These are phyloP conservation scores for Oreochromis niloticus DNA, from an alignment of 2,113 vertebrate species.

Conservation along the genomic window DNA sequence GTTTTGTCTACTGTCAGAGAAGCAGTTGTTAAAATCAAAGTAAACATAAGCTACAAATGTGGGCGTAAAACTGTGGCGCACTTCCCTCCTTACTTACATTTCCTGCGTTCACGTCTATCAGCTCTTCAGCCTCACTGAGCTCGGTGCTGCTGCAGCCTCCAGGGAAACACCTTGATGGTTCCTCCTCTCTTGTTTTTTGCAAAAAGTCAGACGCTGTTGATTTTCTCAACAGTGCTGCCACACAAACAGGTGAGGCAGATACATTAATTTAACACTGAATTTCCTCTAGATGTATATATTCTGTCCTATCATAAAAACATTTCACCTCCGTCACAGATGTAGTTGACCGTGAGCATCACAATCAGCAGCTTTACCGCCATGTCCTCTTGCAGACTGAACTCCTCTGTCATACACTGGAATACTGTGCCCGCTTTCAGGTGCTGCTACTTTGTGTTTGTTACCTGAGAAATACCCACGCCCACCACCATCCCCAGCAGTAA, in stretches of 20 bases:
- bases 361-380: slow-evolving; percentile 50
- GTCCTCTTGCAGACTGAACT: slow-evolving; percentile 25
- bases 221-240: slow-evolving; percentile 58
- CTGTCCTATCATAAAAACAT: neutral
- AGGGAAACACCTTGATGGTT: slow-evolving; percentile 45
- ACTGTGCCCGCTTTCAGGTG: neutral
- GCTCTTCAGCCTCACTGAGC: slow-evolving; percentile 51
- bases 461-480: slow-evolving; percentile 49
- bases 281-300: neutral
- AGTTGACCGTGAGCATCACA: slow-evolving; percentile 40
- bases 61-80: neutral
- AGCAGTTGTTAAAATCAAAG: neutral
- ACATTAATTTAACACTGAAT: neutral
- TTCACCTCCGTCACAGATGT: slow-evolving; percentile 66
- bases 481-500: neutral
- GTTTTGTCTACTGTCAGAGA: neutral
- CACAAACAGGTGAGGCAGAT: neutral
- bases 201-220: slow-evolving; percentile 57
- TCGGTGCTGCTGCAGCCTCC: slow-evolving; percentile 60
- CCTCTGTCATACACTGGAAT: neutral
- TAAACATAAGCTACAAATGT: neutral
- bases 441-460: slow-evolving; percentile 39
- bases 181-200: slow-evolving; percentile 42
- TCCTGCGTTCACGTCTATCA: slow-evolving; percentile 22
- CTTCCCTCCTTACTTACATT: slow-evolving; percentile 43